A percentile compares a stretch with the other conserved stretches of the same genome.
Evolutionary conservation across 2,797 vertebrate genomes (phyloP).

Genomic region (Cyprinodon diabolis): DNA sequence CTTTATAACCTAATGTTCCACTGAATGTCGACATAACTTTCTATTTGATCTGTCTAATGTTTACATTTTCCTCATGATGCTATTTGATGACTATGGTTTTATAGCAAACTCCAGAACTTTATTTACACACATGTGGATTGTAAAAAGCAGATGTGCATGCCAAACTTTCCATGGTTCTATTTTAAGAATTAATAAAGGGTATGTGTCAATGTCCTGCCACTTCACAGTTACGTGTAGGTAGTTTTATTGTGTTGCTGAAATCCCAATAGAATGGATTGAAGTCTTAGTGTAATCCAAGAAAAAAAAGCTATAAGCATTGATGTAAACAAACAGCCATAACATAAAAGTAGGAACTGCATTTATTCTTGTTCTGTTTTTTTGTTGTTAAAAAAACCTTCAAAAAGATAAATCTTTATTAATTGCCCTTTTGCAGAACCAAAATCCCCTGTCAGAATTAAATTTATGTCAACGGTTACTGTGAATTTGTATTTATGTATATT

Average conservation of each 20-base stretch:
- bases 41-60: not conserved
- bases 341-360: not conserved
- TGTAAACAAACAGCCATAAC: not conserved
- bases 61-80: not conserved
- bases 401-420: not conserved
- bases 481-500: not conserved
- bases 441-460: not conserved
- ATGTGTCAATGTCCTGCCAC: not conserved
- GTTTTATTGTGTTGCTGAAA: not conserved
- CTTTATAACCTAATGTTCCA: not conserved
- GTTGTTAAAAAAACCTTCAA: too few relatives aligned
- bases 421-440: not conserved
- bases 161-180: not conserved
- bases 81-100: not conserved
- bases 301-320: not conserved
- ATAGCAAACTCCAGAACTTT: not conserved
- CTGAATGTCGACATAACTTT: not conserved
- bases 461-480: not conserved
- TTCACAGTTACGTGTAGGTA: not conserved
- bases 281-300: not conserved
- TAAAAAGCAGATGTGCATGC: not conserved
- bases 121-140: not conserved
- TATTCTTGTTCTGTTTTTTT: not conserved
- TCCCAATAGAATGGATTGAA: not conserved
- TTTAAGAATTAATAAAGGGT: not conserved